A percentile compares a stretch with the other conserved stretches of the same genome.
phyloP scores from a whole-genome alignment of 2,113 vertebrate genomes.

The Hymenochirus boettgeri region DNA sequence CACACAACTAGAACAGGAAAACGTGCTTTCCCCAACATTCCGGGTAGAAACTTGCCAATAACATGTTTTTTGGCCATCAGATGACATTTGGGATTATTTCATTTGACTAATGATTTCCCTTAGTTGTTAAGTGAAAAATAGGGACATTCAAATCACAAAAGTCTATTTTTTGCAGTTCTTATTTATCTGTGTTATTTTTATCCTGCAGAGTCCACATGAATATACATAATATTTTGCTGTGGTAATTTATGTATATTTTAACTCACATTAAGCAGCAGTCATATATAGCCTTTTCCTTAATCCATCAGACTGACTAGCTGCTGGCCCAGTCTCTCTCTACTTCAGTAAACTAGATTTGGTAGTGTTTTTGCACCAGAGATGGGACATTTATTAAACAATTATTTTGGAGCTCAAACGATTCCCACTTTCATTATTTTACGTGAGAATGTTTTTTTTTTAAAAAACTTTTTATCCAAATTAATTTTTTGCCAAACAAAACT shows the following conservation, averaged over 20 bases:
- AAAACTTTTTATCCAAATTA: too few species aligned
- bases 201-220: slow-evolving; percentile 14
- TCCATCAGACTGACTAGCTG: slow-evolving; percentile 18
- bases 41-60: slow-evolving; percentile 18
- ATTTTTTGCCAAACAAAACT: too few species aligned
- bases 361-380: too few species aligned
- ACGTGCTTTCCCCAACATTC: neutral
- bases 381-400: too few species aligned
- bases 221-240: slow-evolving; percentile 12
- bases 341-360: neutral
- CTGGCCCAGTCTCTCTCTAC: slow-evolving; percentile 11
- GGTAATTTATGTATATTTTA: slow-evolving; percentile 33
- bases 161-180: slow-evolving; percentile 26
- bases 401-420: too few species aligned
- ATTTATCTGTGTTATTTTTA: slow-evolving; percentile 34
- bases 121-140: slow-evolving; percentile 21
- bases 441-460: too few species aligned
- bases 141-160: slow-evolving; percentile 10
- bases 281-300: slow-evolving; percentile 5
- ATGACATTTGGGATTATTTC: slow-evolving; percentile 13
- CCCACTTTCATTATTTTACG: too few species aligned
- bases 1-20: slow-evolving; percentile 12
- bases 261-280: slow-evolving; percentile 26
- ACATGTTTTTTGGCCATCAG: neutral
- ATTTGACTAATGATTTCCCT: slow-evolving; percentile 33